Conservation (phyloP, 2,113 vertebrate species). For the Cepphus grylle region DNA sequence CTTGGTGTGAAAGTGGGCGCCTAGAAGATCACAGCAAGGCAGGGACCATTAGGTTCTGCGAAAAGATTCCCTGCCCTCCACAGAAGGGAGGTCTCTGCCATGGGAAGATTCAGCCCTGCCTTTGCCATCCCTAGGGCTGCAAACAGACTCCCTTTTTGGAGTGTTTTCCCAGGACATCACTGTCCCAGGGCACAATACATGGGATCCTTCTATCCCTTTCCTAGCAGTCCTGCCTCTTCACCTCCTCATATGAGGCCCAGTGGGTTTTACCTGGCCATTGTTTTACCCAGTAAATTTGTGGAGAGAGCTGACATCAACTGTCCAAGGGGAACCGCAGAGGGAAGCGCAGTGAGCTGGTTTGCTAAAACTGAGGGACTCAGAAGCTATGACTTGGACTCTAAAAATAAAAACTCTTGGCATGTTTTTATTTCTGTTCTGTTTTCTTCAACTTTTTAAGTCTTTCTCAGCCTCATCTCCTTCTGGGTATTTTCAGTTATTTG, state of each 20-base stretch:
- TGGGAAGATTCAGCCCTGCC: background rate
- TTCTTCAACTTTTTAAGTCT: conserved; percentile 4
- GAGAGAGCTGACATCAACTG: background rate
- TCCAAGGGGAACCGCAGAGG: background rate
- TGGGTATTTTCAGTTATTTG: background rate
- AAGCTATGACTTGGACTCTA: background rate
- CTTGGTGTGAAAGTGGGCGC: background rate
- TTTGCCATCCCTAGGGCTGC: background rate
- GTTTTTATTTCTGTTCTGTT: conserved; percentile 34
- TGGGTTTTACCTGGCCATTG: background rate
- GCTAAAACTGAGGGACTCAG: background rate
- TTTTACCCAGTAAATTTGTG: background rate
- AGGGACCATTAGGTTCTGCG: background rate
- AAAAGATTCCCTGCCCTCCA: background rate
- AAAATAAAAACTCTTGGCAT: conserved; percentile 21
- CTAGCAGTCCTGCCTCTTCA: background rate
- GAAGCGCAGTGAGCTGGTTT: background rate
- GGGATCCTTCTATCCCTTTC: background rate
- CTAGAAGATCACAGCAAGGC: background rate
- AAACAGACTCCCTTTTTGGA: background rate
- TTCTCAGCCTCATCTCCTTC: background rate
- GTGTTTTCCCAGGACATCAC: background rate
- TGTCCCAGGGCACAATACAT: background rate
- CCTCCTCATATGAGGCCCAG: background rate
- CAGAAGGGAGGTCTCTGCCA: background rate